Percentiles rank a stretch among this genome's conserved stretches.
These are phyloP conservation scores for Dilophus febrilis DNA, from an alignment of 2,888 invertebrate genomes.

Conservation along the genomic window DNA sequence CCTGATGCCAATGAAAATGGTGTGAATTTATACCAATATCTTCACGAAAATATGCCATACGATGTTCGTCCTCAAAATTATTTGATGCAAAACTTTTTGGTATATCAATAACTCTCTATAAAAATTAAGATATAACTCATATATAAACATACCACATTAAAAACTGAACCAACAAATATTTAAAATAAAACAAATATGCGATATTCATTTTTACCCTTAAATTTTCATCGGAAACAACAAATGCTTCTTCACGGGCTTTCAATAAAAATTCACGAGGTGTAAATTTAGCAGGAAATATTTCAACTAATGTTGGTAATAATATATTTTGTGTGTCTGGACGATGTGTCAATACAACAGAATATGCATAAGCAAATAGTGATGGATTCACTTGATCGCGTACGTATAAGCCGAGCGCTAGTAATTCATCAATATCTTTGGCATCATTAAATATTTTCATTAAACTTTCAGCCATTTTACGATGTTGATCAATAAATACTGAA, in stretches of 20 bases:
- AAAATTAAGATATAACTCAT: too few species aligned
- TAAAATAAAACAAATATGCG: too few species aligned
- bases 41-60: conserved; percentile 26
- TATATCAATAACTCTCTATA: conserved; percentile 16
- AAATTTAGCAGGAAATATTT: conserved; percentile 48
- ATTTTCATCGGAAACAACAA: conserved; percentile 18
- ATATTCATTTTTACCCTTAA: too few species aligned
- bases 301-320: conserved; percentile 41
- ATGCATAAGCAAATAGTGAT: conserved; percentile 60
- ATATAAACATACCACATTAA: too few species aligned
- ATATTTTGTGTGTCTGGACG: conserved; percentile 40
- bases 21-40: conserved; percentile 25
- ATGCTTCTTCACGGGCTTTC: conserved; percentile 37
- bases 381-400: conserved; percentile 60
- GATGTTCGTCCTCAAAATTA: conserved; percentile 24
- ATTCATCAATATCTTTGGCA: conserved; percentile 40
- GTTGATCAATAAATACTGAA: conserved; percentile 26
- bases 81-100: conserved; percentile 23
- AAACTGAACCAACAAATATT: too few species aligned
- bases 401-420: conserved; percentile 49
- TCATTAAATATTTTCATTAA: conserved; percentile 20
- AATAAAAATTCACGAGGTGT: conserved; percentile 41
- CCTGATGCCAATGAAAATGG: conserved; percentile 30
- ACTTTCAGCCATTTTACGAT: conserved; percentile 21
- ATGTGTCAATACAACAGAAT: conserved; percentile 59